phyloP scores from a whole-genome alignment of 2,797 vertebrate genomes.

The Crypturellus tataupa region DNA sequence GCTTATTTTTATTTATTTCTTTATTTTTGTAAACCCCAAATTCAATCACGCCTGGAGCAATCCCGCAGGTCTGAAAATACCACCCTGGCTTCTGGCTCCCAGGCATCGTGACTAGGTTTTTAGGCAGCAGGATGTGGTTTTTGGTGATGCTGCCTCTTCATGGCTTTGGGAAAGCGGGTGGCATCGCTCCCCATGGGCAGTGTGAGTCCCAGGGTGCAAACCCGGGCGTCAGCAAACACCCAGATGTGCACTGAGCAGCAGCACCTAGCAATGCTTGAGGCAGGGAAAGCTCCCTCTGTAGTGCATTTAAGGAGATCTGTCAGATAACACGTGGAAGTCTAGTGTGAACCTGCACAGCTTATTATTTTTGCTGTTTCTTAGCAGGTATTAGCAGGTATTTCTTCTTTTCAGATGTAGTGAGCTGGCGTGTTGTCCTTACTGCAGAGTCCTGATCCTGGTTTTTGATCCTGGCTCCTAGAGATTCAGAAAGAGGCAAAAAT shows the following conservation, averaged over 20 bases:
- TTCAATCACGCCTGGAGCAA: slow-evolving; percentile 69
- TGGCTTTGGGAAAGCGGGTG: background rate
- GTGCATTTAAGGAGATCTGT: background rate
- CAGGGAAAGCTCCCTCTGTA: background rate
- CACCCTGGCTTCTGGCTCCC: slow-evolving; percentile 42
- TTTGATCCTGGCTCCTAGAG: background rate
- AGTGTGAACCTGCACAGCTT: background rate
- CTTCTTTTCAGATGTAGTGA: background rate
- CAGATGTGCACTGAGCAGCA: background rate
- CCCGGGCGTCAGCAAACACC: background rate
- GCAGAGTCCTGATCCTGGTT: background rate
- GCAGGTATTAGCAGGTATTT: accelerated
- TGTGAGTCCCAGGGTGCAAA: background rate
- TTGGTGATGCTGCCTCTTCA: background rate
- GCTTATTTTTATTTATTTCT: background rate
- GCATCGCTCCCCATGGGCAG: background rate
- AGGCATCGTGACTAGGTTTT: slow-evolving; percentile 21
- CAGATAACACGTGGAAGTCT: background rate
- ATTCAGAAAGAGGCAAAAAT: background rate
- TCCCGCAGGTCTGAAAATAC: slow-evolving; percentile 21
- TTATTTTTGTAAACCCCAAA: slow-evolving; percentile 70
- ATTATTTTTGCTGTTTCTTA: background rate
- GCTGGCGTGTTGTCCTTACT: background rate
- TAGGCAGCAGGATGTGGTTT: slow-evolving; percentile 1
- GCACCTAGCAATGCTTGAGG: background rate